These are phyloP conservation scores for Fragum whitleyi DNA, from an alignment of 2,888 invertebrate species.

Conservation along the genomic window DNA sequence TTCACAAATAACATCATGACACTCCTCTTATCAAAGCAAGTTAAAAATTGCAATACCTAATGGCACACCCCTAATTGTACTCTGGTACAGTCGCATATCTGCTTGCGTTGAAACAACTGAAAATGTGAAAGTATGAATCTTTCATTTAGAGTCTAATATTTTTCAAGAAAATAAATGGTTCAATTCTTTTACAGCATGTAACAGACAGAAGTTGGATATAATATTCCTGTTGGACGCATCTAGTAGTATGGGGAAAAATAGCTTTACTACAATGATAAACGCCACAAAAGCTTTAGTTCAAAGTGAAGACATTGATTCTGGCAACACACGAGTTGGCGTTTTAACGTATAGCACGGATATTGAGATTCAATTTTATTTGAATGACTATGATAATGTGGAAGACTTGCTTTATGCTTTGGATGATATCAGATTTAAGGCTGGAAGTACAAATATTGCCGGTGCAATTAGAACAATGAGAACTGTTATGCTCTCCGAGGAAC, in stretches of 20 bases:
- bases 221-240: slow-evolving; percentile 75
- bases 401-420: slow-evolving; percentile 70
- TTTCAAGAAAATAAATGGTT: too few relatives aligned
- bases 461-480: slow-evolving; percentile 75
- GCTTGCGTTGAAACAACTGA: too few relatives aligned
- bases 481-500: slow-evolving; percentile 72
- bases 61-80: too few relatives aligned
- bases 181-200: slow-evolving; percentile 46
- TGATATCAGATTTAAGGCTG: slow-evolving; percentile 74
- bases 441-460: slow-evolving; percentile 82
- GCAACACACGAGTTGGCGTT: slow-evolving; percentile 76
- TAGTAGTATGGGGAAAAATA: slow-evolving; percentile 71
- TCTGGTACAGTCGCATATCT: too few relatives aligned
- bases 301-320: slow-evolving; percentile 70
- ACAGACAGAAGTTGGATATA: slow-evolving; percentile 29
- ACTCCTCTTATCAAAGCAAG: too few relatives aligned
- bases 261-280: slow-evolving; percentile 70
- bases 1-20: too few relatives aligned
- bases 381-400: slow-evolving; percentile 58
- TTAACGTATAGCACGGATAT: slow-evolving; percentile 74
- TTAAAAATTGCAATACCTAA: too few relatives aligned
- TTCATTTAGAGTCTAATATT: too few relatives aligned
- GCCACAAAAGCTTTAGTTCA: slow-evolving; percentile 71
- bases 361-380: slow-evolving; percentile 72
- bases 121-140: too few relatives aligned